Conservation (phyloP, 2,113 vertebrate genomes). For the Semnopithecus entellus region DNA sequence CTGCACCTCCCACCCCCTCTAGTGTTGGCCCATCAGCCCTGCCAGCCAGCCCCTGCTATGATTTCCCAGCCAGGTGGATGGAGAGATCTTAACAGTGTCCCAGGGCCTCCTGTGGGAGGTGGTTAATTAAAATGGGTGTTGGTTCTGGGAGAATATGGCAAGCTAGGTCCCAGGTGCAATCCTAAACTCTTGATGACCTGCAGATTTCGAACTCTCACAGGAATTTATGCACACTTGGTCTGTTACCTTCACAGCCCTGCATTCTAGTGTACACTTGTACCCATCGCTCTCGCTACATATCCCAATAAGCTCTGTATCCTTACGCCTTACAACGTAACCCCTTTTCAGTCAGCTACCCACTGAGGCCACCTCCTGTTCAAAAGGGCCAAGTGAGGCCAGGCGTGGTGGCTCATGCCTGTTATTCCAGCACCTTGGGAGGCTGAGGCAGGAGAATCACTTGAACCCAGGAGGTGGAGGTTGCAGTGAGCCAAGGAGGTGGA, state of each 20-base stretch:
- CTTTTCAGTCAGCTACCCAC: neutral
- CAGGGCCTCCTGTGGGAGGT: slow-evolving; percentile 23
- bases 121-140: slow-evolving; percentile 59
- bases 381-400: neutral
- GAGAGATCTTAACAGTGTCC: neutral
- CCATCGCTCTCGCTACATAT: neutral
- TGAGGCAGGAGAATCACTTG: no score
- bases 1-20: slow-evolving; percentile 70
- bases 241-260: neutral
- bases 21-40: slow-evolving; percentile 53
- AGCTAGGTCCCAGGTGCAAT: slow-evolving; percentile 1
- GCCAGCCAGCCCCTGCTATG: neutral
- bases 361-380: slow-evolving; percentile 19
- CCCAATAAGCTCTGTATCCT: neutral
- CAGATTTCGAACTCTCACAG: neutral
- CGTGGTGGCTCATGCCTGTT: no score
- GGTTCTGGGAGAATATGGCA: slow-evolving; percentile 45
- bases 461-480: no score
- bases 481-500: no score
- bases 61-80: slow-evolving; percentile 18
- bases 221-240: neutral
- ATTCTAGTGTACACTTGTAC: neutral
- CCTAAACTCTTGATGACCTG: slow-evolving; percentile 1
- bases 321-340: neutral
- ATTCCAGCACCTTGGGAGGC: no score